These are phyloP conservation scores for Drosophila funebris DNA, from an alignment of 1,140 invertebrate genomes.

Conservation along the genomic window DNA sequence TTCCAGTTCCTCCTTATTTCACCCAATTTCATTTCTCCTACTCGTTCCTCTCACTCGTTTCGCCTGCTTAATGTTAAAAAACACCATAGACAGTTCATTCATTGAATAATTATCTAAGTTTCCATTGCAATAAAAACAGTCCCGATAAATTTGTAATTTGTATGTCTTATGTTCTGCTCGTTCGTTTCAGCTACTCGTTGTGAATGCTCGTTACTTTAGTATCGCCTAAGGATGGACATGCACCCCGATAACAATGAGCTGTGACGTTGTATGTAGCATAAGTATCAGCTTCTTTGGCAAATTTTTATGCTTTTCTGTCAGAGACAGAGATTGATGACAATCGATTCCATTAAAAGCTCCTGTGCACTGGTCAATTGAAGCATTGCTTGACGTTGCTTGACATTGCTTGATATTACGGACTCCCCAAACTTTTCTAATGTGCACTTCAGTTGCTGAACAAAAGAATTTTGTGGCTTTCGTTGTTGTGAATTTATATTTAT, in stretches of 20 bases:
- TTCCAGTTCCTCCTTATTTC: too few relatives aligned
- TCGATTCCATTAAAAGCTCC: conserved; percentile 25
- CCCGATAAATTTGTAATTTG: background rate
- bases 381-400: background rate
- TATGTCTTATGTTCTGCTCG: background rate
- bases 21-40: too few relatives aligned
- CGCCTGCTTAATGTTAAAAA: too few relatives aligned
- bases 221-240: background rate
- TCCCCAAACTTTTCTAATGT: conserved; percentile 25
- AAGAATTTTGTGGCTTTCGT: conserved; percentile 20
- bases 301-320: conserved; percentile 27
- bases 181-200: background rate
- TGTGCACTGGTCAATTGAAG: conserved; percentile 27
- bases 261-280: background rate
- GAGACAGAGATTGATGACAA: conserved; percentile 42
- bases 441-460: conserved; percentile 38
- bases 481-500: conserved; percentile 36
- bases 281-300: conserved; percentile 1
- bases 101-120: too few relatives aligned
- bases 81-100: too few relatives aligned
- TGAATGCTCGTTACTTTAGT: background rate
- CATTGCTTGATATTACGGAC: background rate
- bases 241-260: background rate
- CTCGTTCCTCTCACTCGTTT: too few relatives aligned
- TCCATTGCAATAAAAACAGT: too few relatives aligned